Percentiles rank a stretch among this genome's conserved stretches.
These are phyloP conservation scores for Drosophila obscura DNA, from an alignment of 1,140 invertebrate genomes.

Conservation along the genomic window DNA sequence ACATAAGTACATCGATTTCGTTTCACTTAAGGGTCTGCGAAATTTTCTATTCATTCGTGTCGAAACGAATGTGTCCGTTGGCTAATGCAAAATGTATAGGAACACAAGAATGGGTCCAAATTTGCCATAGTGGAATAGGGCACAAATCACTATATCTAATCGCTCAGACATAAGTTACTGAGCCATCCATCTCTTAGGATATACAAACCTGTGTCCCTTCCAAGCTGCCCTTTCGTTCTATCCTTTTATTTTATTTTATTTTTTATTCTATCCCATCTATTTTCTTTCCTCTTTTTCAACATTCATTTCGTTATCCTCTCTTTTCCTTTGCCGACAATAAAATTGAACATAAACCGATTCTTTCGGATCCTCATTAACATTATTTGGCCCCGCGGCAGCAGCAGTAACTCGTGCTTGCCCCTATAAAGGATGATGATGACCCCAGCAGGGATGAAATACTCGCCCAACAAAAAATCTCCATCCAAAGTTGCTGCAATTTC, in stretches of 20 bases:
- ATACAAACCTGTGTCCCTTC: too few species aligned
- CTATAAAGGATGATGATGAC: slow-evolving; percentile 12
- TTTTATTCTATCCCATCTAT: slow-evolving; percentile 6
- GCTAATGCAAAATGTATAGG: too few species aligned
- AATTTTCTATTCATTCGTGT: too few species aligned
- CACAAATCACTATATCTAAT: too few species aligned
- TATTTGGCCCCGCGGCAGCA: slow-evolving; percentile 32
- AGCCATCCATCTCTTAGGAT: too few species aligned
- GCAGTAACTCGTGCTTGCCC: slow-evolving; percentile 23
- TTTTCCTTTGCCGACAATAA: slow-evolving; percentile 29
- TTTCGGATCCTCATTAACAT: slow-evolving; percentile 48
- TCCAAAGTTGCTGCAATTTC: slow-evolving; percentile 23
- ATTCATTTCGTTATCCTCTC: background rate
- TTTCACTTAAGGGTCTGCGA: slow-evolving; percentile 27
- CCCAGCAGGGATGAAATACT: background rate
- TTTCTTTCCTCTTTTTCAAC: slow-evolving; percentile 21
- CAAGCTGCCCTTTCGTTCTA: background rate
- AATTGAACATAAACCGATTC: slow-evolving; percentile 42
- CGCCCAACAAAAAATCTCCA: too few species aligned
- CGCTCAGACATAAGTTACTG: too few species aligned
- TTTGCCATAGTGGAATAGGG: too few species aligned
- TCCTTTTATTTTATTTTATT: background rate
- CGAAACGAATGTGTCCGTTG: too few species aligned
- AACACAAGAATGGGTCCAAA: too few species aligned
- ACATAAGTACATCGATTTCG: slow-evolving; percentile 44